A percentile compares a stretch with the other conserved stretches of the same genome.
Conservation (phyloP, 1,140 invertebrate genomes). For the Halictus rubicundus region DNA sequence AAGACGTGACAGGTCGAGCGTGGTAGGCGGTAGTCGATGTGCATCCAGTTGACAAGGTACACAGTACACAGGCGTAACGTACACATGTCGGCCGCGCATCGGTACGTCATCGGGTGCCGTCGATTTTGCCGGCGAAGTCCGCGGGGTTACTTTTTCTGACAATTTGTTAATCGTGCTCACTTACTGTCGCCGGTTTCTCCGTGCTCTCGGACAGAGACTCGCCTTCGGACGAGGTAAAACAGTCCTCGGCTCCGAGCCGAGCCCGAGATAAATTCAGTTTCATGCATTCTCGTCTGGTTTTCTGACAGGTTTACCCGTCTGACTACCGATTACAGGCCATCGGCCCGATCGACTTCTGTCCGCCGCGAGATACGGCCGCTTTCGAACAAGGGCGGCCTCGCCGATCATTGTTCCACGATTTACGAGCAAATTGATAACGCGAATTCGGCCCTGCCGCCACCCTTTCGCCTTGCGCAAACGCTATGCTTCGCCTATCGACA, state of each 20-base stretch:
- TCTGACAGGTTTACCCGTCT: constrained; percentile 68
- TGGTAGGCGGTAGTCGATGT: constrained; percentile 29
- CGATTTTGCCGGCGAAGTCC: constrained; percentile 53
- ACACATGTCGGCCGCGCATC: constrained; percentile 29
- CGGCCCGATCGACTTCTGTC: constrained; percentile 60
- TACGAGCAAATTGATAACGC: constrained; percentile 41
- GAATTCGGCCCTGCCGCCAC: constrained; percentile 20
- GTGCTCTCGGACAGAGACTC: too few relatives aligned
- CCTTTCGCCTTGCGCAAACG: constrained; percentile 23
- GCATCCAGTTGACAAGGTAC: constrained; percentile 31
- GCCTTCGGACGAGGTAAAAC: constrained; percentile 1
- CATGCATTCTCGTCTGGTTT: constrained; percentile 71
- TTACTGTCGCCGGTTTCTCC: constrained; percentile 31
- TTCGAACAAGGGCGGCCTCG: constrained; percentile 39
- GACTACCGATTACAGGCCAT: constrained; percentile 56
- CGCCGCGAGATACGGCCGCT: constrained; percentile 29
- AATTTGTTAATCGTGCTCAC: constrained; percentile 76
- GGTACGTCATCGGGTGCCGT: constrained; percentile 58
- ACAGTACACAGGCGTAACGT: constrained; percentile 34
- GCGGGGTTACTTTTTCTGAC: constrained; percentile 71
- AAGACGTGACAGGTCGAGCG: constrained; percentile 32
- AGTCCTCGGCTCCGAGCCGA: constrained; percentile 57
- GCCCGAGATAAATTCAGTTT: constrained; percentile 73
- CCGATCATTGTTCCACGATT: constrained; percentile 48
- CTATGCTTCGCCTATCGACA: neutral